Percentiles rank a stretch among this genome's conserved stretches.
Conservation (phyloP, 2,888 invertebrate species). For the Serripes groenlandicus region DNA sequence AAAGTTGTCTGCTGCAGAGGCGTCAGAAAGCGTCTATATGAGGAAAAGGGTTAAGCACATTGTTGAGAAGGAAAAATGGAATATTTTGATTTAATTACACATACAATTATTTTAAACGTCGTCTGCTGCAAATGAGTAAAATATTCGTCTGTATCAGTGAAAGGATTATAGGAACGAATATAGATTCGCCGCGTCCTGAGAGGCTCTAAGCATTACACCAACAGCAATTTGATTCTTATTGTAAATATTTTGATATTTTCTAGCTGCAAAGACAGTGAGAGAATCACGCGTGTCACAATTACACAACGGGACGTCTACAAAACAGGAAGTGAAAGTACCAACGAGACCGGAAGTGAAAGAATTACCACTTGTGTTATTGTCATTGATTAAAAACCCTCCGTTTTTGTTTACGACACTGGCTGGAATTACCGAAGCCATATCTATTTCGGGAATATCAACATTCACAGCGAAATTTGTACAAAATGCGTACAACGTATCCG, state of each 20-base stretch:
- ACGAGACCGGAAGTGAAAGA: conserved; percentile 46
- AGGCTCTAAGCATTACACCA: too few relatives aligned
- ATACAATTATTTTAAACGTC: too few relatives aligned
- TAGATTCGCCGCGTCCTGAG: too few relatives aligned
- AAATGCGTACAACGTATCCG: conserved; percentile 90
- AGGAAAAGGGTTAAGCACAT: too few relatives aligned
- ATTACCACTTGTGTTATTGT: conserved; percentile 57
- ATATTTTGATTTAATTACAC: too few relatives aligned
- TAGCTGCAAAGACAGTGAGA: conserved; percentile 73
- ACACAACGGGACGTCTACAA: conserved; percentile 61
- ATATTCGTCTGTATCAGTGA: too few relatives aligned
- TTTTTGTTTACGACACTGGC: conserved; percentile 90
- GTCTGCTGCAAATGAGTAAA: too few relatives aligned
- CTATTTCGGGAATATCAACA: conserved; percentile 89
- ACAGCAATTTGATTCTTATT: too few relatives aligned
- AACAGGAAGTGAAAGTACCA: conserved; percentile 18
- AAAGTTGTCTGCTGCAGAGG: too few relatives aligned
- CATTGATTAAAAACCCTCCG: conserved; percentile 76
- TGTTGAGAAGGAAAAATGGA: too few relatives aligned
- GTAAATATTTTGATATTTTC: neutral
- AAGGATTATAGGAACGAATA: too few relatives aligned
- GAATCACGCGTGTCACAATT: conserved; percentile 72
- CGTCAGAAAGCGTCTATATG: too few relatives aligned
- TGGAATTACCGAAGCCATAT: conserved; percentile 88
- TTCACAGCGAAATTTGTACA: conserved; percentile 92